Percentiles rank a stretch among this genome's conserved stretches.
phyloP scores from a whole-genome alignment of 2,113 vertebrate genomes.

The Salvelinus sp. region DNA sequence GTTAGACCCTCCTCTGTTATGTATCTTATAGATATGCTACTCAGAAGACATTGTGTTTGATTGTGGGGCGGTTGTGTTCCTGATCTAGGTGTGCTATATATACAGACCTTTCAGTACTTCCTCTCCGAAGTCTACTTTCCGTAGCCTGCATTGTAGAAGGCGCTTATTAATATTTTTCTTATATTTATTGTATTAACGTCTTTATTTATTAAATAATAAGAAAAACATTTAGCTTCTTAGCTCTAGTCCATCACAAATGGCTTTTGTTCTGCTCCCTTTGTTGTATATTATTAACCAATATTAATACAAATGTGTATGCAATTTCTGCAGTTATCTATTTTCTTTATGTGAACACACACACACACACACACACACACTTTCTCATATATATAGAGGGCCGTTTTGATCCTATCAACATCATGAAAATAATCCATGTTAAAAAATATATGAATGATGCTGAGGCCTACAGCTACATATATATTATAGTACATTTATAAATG shows the following conservation, averaged over 20 bases:
- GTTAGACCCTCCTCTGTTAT: slow-evolving; percentile 78
- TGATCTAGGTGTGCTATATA: slow-evolving; percentile 72
- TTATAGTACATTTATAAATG: too few relatives aligned
- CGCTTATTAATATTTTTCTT: slow-evolving; percentile 78
- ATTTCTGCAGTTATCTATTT: background rate
- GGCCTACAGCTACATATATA: too few relatives aligned
- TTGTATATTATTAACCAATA: slow-evolving; percentile 71
- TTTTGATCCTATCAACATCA: too few relatives aligned
- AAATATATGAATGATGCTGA: too few relatives aligned
- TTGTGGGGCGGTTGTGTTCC: slow-evolving; percentile 80
- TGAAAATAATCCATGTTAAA: too few relatives aligned
- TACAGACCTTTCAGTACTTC: slow-evolving; percentile 85
- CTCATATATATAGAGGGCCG: too few relatives aligned
- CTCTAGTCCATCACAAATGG: slow-evolving; percentile 45
- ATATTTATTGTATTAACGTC: slow-evolving; percentile 85
- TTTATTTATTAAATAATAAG: slow-evolving; percentile 80
- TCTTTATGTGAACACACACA: too few relatives aligned
- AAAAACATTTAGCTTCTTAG: slow-evolving; percentile 45
- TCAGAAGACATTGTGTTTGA: slow-evolving; percentile 74
- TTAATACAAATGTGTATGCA: slow-evolving; percentile 67
- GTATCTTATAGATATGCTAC: slow-evolving; percentile 96
- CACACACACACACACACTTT: too few relatives aligned
- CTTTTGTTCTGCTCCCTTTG: slow-evolving; percentile 47
- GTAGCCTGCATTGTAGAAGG: slow-evolving; percentile 94
- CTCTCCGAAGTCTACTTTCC: slow-evolving; percentile 79